These are phyloP conservation scores for Uropsilus gracilis DNA, from an alignment of 2,113 vertebrate genomes.

Conservation along the genomic window DNA sequence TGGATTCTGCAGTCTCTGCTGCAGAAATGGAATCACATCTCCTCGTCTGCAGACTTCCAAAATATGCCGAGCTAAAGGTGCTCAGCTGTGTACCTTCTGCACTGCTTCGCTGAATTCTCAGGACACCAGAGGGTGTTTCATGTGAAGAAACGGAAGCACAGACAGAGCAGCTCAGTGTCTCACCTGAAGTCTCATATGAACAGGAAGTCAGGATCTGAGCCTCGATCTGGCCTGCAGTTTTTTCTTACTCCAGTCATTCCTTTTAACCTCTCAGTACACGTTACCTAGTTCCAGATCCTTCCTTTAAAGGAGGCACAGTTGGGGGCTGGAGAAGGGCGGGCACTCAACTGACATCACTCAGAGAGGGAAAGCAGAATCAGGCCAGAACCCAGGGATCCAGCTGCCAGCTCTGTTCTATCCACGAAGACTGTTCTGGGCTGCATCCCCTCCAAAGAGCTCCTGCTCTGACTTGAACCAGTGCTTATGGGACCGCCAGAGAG, in stretches of 20 bases:
- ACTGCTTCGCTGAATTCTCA: neutral
- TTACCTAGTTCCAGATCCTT: neutral
- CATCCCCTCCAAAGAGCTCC: neutral
- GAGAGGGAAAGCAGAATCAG: neutral
- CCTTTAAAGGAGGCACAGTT: neutral
- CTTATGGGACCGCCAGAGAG: neutral
- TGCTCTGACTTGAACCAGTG: neutral
- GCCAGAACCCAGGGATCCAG: neutral
- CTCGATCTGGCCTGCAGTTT: neutral
- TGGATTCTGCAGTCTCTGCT: neutral
- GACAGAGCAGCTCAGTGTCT: neutral
- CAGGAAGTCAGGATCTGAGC: neutral
- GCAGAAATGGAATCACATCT: neutral
- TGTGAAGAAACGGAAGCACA: neutral
- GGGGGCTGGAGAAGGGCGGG: neutral
- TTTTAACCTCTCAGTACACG: neutral
- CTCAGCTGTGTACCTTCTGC: neutral
- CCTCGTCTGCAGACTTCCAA: neutral
- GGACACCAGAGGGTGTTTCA: neutral
- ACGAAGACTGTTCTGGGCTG: neutral
- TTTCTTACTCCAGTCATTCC: neutral
- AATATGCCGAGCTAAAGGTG: neutral
- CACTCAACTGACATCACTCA: neutral
- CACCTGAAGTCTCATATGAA: neutral
- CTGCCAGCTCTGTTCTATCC: neutral